These are phyloP conservation scores for Scaptomyza tumidula DNA, from an alignment of 2,888 invertebrate species.

Conservation along the genomic window DNA sequence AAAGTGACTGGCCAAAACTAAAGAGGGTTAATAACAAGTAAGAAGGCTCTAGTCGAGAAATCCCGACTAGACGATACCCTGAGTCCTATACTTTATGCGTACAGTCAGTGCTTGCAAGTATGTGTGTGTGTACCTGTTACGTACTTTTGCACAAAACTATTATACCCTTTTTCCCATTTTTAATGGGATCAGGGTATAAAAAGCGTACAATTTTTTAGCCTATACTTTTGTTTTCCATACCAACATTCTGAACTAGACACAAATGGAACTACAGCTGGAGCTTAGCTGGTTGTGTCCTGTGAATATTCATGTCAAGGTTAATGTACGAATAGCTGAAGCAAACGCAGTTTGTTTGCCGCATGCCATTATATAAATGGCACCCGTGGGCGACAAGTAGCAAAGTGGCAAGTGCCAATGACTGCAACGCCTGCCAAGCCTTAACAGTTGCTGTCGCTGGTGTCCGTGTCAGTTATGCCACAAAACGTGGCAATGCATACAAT, in stretches of 20 bases:
- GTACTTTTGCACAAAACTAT: too few relatives aligned
- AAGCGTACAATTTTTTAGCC: conserved; percentile 2
- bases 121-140: too few relatives aligned
- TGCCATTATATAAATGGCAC: conserved; percentile 23
- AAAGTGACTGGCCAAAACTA: conserved; percentile 13
- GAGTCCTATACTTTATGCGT: too few relatives aligned
- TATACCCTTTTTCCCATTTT: too few relatives aligned
- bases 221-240: conserved; percentile 23
- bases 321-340: conserved; percentile 46
- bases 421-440: conserved; percentile 50
- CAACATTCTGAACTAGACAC: conserved; percentile 1
- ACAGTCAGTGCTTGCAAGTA: too few relatives aligned
- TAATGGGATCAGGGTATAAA: too few relatives aligned
- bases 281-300: conserved; percentile 1
- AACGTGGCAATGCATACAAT: conserved; percentile 68
- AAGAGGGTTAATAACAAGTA: too few relatives aligned
- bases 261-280: too few relatives aligned
- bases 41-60: too few relatives aligned
- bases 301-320: conserved; percentile 76
- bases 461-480: conserved; percentile 70
- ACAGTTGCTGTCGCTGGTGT: conserved; percentile 48
- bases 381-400: conserved; percentile 29
- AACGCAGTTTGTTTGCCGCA: conserved; percentile 19
- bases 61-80: too few relatives aligned
- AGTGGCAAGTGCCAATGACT: conserved; percentile 50